Conservation (phyloP, 2,888 invertebrate genomes). For the Atethmia centrago region DNA sequence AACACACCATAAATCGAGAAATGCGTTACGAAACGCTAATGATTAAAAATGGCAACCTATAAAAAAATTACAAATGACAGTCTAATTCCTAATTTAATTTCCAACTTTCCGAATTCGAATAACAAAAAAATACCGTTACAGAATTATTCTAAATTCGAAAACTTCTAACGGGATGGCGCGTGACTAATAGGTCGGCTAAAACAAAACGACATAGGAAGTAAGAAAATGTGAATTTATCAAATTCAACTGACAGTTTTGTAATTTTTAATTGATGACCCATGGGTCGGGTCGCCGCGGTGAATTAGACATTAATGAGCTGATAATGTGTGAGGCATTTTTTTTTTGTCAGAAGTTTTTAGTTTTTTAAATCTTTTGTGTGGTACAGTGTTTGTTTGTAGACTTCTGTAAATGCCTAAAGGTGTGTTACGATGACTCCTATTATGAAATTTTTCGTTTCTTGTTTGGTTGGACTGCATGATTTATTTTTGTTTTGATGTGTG, state of each 20-base stretch:
- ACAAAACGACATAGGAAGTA: slow-evolving; percentile 76
- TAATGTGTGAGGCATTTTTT: slow-evolving; percentile 80
- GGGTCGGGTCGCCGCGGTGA: slow-evolving; percentile 81
- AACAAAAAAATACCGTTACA: slow-evolving; percentile 62
- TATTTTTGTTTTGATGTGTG: neutral
- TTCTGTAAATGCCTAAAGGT: slow-evolving; percentile 52
- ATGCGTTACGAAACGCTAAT: slow-evolving; percentile 39
- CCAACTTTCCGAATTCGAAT: slow-evolving; percentile 57
- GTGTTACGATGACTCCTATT: slow-evolving; percentile 19
- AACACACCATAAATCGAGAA: slow-evolving; percentile 32
- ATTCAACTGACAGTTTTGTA: slow-evolving; percentile 78
- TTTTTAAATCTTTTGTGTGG: slow-evolving; percentile 52
- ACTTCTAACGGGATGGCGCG: slow-evolving; percentile 76
- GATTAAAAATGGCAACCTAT: slow-evolving; percentile 48
- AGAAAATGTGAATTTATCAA: slow-evolving; percentile 83
- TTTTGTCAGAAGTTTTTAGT: slow-evolving; percentile 70
- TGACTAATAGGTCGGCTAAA: slow-evolving; percentile 80
- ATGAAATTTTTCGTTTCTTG: neutral
- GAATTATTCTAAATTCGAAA: slow-evolving; percentile 67
- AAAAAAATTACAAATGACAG: slow-evolving; percentile 57
- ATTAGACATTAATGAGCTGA: slow-evolving; percentile 83
- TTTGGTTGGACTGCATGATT: neutral
- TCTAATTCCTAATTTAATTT: slow-evolving; percentile 60
- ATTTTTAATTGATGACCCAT: slow-evolving; percentile 81
- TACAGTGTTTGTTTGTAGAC: slow-evolving; percentile 50